Evolutionary conservation across 2,797 vertebrate genomes (phyloP).

Genomic region (Danio albolineatus): DNA sequence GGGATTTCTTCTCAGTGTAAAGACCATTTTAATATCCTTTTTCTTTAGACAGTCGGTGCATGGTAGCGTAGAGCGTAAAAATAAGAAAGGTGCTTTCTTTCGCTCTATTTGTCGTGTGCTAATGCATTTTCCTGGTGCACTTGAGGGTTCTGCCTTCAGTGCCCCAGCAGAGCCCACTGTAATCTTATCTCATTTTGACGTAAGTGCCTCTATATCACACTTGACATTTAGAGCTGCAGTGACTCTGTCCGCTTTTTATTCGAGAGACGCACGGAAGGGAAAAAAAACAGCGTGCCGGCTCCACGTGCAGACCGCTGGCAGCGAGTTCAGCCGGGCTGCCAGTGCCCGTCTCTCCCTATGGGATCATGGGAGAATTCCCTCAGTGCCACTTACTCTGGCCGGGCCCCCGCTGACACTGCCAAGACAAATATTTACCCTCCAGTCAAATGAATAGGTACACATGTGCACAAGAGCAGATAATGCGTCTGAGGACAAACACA

Average conservation of each 20-base stretch:
- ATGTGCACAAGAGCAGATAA: conserved; percentile 33
- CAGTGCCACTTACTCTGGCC: conserved; percentile 45
- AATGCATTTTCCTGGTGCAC: conserved; percentile 36
- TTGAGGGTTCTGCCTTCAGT: conserved; percentile 41
- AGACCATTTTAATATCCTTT: no score
- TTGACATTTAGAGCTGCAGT: conserved; percentile 49
- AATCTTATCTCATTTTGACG: conserved; percentile 54
- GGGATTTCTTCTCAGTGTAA: no score
- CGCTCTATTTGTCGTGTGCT: conserved; percentile 9
- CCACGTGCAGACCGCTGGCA: conserved; percentile 24
- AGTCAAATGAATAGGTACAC: conserved; percentile 50
- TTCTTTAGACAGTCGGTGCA: neutral
- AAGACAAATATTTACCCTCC: conserved; percentile 56
- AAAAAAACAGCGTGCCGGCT: conserved; percentile 30
- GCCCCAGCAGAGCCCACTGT: conserved; percentile 43
- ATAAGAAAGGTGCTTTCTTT: neutral
- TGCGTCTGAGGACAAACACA: conserved; percentile 5
- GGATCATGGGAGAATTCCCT: conserved; percentile 54
- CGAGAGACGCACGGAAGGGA: conserved; percentile 9
- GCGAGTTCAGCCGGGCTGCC: conserved; percentile 20
- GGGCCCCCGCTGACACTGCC: conserved; percentile 32
- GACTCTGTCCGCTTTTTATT: conserved; percentile 23
- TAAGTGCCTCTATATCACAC: conserved; percentile 35
- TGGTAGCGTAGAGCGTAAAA: no score
- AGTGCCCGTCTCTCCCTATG: conserved; percentile 42